Conservation (phyloP, 2,113 vertebrate genomes). For the Aythya baeri region DNA sequence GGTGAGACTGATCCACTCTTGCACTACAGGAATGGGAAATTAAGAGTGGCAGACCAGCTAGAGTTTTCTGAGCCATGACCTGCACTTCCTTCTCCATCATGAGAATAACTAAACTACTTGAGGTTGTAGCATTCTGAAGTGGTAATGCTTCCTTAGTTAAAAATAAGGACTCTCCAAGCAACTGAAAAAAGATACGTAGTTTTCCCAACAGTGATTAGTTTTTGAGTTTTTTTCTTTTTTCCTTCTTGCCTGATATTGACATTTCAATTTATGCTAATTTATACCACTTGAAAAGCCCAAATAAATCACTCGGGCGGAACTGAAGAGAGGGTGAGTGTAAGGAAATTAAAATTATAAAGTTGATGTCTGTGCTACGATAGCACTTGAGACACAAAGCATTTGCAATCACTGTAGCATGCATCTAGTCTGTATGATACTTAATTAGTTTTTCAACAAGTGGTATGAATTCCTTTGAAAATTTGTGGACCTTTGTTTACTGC, state of each 20-base stretch:
- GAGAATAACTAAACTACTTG: not conserved
- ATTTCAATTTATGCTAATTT: conserved; percentile 75
- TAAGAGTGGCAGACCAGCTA: not conserved
- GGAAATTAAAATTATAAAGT: conserved; percentile 72
- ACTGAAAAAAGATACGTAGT: not conserved
- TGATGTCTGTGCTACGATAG: conserved; percentile 59
- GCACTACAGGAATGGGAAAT: not conserved
- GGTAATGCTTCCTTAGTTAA: conserved; percentile 12
- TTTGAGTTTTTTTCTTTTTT: not conserved
- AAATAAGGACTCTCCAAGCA: conserved; percentile 18
- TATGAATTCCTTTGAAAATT: conserved; percentile 64
- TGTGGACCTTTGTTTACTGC: conserved; percentile 69
- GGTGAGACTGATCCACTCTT: not conserved
- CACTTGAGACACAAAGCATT: conserved; percentile 60
- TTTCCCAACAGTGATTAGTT: not conserved
- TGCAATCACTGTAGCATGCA: conserved; percentile 68
- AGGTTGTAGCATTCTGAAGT: not conserved
- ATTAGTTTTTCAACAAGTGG: conserved; percentile 67
- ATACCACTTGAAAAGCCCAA: conserved; percentile 55
- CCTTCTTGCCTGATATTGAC: conserved; percentile 51
- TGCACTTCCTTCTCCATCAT: not conserved
- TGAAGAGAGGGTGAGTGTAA: conserved; percentile 64
- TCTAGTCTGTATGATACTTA: conserved; percentile 63
- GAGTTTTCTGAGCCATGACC: not conserved
- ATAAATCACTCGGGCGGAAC: conserved; percentile 48